phyloP scores from a whole-genome alignment of 2,113 vertebrate species.

The Strix aluco region DNA sequence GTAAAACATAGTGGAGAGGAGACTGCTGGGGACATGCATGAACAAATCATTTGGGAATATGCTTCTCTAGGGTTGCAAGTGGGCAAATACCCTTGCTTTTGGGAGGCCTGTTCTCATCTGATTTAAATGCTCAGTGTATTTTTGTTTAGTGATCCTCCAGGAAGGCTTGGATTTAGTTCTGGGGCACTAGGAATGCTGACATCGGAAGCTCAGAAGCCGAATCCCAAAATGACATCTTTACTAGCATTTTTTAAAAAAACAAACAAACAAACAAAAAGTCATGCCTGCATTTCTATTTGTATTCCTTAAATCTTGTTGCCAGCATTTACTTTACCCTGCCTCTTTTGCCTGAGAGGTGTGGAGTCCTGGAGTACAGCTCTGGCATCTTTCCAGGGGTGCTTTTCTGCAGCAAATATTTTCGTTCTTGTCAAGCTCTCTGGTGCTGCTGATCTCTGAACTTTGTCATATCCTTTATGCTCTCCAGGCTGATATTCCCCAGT shows the following conservation, averaged over 20 bases:
- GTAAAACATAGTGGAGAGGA: background rate
- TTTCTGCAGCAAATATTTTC: background rate
- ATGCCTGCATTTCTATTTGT: background rate
- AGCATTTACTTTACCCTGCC: background rate
- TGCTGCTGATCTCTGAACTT: background rate
- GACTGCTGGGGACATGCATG: background rate
- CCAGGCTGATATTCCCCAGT: background rate
- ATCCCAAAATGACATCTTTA: background rate
- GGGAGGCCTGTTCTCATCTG: background rate
- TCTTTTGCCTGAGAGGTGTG: background rate
- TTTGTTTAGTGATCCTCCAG: background rate
- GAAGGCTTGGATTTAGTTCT: background rate
- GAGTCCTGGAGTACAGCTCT: background rate
- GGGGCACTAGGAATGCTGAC: background rate
- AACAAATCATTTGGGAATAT: background rate
- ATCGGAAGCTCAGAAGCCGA: background rate
- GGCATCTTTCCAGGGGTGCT: background rate
- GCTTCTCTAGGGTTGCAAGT: background rate
- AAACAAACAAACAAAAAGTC: background rate
- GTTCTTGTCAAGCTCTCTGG: background rate
- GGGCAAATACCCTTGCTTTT: background rate
- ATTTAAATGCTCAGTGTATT: background rate
- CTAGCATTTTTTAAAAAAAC: background rate
- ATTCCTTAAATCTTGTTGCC: background rate
- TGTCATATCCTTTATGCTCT: background rate